Base-by-base conservation (phyloP, 2,113 vertebrate genomes). In the Theropithecus gelada region DNA sequence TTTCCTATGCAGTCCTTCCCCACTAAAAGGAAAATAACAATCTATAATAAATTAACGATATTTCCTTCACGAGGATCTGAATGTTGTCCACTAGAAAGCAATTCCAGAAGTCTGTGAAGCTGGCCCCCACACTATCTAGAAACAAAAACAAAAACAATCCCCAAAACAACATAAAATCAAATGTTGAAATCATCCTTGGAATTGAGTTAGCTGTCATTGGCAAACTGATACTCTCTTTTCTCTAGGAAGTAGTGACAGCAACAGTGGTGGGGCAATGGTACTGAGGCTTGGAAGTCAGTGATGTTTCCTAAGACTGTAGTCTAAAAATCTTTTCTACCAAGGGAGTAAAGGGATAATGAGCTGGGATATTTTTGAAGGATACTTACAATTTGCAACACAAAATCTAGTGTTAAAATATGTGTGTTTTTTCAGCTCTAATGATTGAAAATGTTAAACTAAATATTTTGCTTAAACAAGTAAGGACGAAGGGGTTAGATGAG, bases 381-480 rank as follows among this genome's bases (percentile, higher is more conserved):
- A 84, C 95, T 95, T 57, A 89, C 61, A 82, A 92, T 90, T 94
- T 93, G 55, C 76, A 92, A 66, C 70, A 81, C 75, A 96, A 93
- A 64, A 96, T 97, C 87, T 89, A 50, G 59, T 80, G 94, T 96
- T 78, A 72, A 96, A 92, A 96, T 55, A 57, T 3, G 1, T 75
- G 61, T 55, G 18, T 23, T 59, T 93, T 76, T 82, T 55, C 40
- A 64, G 64, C 57, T 82, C 38, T 81, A 48, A 38, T 92, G 92
- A 90, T 72, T 91, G 57, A 89, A 95, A 96, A 97, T 78, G 84
- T 92, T 96, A 81, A 95, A 32, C 75, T 83, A 90, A 90, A 92
- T 93, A 95, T 96, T 97, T 95, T 92, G 57, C 84, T 94, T 97
- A n/a, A 93, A 68, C 35, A 61, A 72, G 86, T 48, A 50, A 93